These are phyloP conservation scores for Drosophila yakuba DNA, from an alignment of 1,140 invertebrate genomes.

Conservation along the genomic window DNA sequence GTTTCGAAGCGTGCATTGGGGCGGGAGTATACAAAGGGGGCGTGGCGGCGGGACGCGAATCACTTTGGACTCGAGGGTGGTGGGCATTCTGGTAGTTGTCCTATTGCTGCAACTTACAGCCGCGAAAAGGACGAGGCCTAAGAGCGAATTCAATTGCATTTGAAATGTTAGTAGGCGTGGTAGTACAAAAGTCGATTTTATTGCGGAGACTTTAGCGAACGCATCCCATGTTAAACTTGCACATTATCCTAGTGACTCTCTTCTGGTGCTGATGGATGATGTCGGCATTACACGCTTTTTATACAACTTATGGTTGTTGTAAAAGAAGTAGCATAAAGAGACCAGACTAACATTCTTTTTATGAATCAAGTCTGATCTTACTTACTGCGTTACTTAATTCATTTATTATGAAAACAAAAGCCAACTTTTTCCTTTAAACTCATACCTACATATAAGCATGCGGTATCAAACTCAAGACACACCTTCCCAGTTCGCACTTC, in stretches of 20 bases:
- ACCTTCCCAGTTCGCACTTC: too few relatives aligned
- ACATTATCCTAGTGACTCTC: not conserved
- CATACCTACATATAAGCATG: too few relatives aligned
- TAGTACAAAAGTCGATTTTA: too few relatives aligned
- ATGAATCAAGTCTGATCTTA: too few relatives aligned
- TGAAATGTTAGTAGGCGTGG: too few relatives aligned
- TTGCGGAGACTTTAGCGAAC: too few relatives aligned
- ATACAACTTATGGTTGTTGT: not conserved
- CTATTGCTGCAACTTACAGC: not conserved
- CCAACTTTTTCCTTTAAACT: too few relatives aligned
- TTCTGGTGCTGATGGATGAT: not conserved
- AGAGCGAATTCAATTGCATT: too few relatives aligned
- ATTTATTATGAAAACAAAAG: too few relatives aligned
- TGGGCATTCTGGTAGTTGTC: not conserved
- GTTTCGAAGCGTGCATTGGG: not conserved
- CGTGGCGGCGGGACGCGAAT: not conserved
- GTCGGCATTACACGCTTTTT: not conserved
- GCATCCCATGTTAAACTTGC: not conserved
- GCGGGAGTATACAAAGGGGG: conserved; percentile 16
- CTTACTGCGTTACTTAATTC: too few relatives aligned
- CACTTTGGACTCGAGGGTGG: not conserved
- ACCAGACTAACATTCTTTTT: too few relatives aligned
- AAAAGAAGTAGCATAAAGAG: not conserved
- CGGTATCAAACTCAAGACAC: too few relatives aligned
- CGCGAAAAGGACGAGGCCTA: not conserved